A percentile compares a stretch with the other conserved stretches of the same genome.
Evolutionary conservation across 2,113 vertebrate genomes (phyloP).

Genomic region (Cacatua alba): DNA sequence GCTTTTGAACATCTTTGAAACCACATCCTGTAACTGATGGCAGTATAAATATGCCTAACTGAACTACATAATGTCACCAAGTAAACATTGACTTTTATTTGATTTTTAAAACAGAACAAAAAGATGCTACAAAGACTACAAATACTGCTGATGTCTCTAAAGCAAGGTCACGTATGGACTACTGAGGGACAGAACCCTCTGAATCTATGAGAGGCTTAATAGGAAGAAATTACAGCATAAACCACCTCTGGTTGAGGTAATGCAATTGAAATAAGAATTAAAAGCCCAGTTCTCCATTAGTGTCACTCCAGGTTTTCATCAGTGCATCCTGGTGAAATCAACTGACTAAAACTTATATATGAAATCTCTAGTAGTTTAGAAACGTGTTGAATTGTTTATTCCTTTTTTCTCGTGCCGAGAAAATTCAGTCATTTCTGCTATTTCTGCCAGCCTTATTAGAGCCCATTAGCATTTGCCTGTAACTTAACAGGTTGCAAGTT

Average conservation of each 20-base stretch:
- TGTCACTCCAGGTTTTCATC: not conserved
- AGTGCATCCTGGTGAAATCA: not conserved
- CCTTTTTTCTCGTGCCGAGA: not conserved
- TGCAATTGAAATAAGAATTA: not conserved
- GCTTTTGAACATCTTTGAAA: slow-evolving; percentile 20
- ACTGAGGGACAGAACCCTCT: not conserved
- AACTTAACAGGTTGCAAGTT: not conserved
- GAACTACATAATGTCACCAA: not conserved
- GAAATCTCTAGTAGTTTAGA: not conserved
- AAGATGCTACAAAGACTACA: not conserved
- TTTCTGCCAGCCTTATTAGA: not conserved
- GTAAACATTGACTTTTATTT: not conserved
- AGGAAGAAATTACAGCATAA: not conserved
- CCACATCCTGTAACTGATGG: not conserved
- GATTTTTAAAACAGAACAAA: slow-evolving; percentile 3
- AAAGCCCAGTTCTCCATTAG: not conserved
- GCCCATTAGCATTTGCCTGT: rapidly evolving
- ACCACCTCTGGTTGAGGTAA: not conserved
- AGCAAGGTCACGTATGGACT: not conserved
- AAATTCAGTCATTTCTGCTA: not conserved
- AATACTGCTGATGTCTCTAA: not conserved
- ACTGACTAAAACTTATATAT: not conserved
- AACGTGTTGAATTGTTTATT: not conserved
- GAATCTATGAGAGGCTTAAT: not conserved
- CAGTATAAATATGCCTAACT: not conserved